Evolutionary conservation across 2,113 vertebrate genomes (phyloP).

Genomic region (Thymallus thymallus): DNA sequence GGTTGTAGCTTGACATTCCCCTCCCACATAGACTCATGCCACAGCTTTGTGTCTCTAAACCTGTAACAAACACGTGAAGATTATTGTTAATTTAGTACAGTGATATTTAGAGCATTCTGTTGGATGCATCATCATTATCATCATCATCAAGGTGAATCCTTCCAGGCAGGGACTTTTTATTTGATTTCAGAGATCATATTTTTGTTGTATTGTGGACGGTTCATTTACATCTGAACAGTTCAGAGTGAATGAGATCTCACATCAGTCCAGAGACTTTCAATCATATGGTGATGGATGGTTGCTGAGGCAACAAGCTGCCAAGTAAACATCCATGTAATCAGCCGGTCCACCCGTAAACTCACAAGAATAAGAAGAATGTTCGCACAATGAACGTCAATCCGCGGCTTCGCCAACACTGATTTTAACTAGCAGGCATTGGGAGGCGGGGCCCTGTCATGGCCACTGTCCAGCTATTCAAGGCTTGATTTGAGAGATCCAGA

Average conservation of each 20-base stretch:
- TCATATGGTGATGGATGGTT: not conserved
- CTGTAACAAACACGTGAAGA: constrained; percentile 23
- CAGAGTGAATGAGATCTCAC: constrained; percentile 29
- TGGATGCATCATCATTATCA: not conserved
- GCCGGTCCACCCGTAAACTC: constrained; percentile 61
- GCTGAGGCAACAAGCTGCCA: constrained; percentile 54
- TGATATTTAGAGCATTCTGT: too few species aligned
- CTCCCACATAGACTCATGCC: not conserved
- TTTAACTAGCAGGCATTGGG: constrained; percentile 27
- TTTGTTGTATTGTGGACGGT: not conserved
- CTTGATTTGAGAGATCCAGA: constrained; percentile 24
- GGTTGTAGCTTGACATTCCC: constrained; percentile 5
- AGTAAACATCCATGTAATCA: constrained; percentile 57
- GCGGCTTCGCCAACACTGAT: constrained; percentile 30
- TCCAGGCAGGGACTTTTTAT: not conserved
- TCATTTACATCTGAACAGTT: not conserved
- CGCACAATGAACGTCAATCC: constrained; percentile 61
- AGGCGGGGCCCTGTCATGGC: constrained; percentile 3
- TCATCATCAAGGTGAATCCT: not conserved
- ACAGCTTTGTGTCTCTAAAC: constrained; percentile 10
- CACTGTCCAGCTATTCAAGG: constrained; percentile 29
- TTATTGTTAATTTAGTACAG: not conserved
- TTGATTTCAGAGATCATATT: not conserved
- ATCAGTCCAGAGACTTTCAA: not conserved
- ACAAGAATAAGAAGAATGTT: constrained; percentile 62